A percentile compares a stretch with the other conserved stretches of the same genome.
These are phyloP conservation scores for Momotus momota DNA, from an alignment of 2,797 vertebrate genomes.

Conservation along the genomic window DNA sequence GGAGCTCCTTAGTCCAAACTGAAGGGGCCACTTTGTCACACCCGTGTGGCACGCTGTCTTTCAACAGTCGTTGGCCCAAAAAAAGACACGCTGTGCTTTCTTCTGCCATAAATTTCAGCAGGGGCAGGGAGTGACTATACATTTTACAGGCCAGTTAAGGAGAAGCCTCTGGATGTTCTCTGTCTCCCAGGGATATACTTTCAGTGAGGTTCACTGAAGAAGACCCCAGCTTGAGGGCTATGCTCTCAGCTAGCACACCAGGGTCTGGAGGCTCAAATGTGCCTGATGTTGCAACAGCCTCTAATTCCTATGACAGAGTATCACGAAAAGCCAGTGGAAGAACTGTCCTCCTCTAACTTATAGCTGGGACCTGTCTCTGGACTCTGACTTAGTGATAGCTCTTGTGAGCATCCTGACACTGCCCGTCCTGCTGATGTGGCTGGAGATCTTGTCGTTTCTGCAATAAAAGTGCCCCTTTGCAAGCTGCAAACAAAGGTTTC, in stretches of 20 bases:
- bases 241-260: background rate
- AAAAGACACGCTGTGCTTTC: rapidly evolving
- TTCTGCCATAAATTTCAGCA: background rate
- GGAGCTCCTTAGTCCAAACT: background rate
- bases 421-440: background rate
- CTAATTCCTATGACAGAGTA: background rate
- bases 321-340: background rate
- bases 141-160: background rate
- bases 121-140: background rate
- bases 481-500: background rate
- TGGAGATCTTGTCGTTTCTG: background rate
- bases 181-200: background rate
- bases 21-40: background rate
- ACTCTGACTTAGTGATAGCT: background rate
- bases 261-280: background rate
- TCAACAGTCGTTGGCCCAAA: background rate
- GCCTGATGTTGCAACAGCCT: background rate
- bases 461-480: background rate
- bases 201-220: background rate
- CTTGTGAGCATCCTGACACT: background rate
- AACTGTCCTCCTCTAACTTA: background rate
- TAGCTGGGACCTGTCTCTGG: background rate
- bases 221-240: background rate
- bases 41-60: too few species aligned
- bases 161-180: background rate